These are phyloP conservation scores for Gallinago undulata DNA, from an alignment of 2,113 vertebrate species.

Conservation along the genomic window DNA sequence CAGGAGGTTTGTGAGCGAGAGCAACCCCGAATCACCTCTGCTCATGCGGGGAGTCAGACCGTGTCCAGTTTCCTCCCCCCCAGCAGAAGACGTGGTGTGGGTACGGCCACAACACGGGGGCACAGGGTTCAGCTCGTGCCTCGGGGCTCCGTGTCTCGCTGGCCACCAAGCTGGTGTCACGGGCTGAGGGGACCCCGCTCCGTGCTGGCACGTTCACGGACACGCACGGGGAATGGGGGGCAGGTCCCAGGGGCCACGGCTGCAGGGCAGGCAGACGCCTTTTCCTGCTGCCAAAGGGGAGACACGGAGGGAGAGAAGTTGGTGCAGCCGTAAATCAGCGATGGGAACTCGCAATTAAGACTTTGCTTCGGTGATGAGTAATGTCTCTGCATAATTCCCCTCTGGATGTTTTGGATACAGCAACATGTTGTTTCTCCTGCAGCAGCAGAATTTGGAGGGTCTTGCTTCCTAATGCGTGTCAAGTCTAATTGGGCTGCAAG, in stretches of 20 bases:
- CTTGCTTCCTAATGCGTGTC: not conserved
- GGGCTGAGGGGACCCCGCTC: not conserved
- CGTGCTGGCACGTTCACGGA: not conserved
- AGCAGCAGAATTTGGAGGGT: constrained; percentile 1
- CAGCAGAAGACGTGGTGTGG: not conserved
- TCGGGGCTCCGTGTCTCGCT: rapidly evolving
- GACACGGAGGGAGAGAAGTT: not conserved
- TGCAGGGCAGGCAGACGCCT: not conserved
- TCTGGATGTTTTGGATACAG: constrained; percentile 9
- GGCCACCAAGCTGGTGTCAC: not conserved
- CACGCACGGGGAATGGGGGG: not conserved
- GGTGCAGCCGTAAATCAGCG: not conserved
- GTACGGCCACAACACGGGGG: not conserved
- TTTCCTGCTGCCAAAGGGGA: not conserved
- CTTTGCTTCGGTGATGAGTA: constrained; percentile 3
- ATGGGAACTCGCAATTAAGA: not conserved
- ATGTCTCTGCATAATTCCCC: constrained; percentile 29
- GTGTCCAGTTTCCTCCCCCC: not conserved
- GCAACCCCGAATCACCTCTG: not conserved
- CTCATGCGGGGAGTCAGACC: not conserved
- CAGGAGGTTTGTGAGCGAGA: not conserved
- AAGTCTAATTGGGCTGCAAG: not conserved
- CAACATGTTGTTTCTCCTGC: not conserved
- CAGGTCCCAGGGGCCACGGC: not conserved
- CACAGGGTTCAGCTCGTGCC: rapidly evolving